Conservation (phyloP, 2,888 invertebrate genomes). For the Escarpia spicata region DNA sequence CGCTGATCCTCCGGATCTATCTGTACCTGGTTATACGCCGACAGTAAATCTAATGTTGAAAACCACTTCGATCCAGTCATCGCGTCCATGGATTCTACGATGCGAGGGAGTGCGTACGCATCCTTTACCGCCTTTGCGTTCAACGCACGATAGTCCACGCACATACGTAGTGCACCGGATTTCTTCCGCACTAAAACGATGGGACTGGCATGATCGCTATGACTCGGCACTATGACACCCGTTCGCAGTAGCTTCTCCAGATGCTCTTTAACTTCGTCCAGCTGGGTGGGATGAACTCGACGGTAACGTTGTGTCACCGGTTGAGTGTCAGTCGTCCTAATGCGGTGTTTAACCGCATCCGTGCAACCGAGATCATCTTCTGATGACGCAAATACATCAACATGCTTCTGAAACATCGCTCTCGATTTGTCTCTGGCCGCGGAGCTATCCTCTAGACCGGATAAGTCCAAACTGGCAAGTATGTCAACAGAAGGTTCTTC, state of each 20-base stretch:
- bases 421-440: too few species aligned
- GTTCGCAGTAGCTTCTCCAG: conserved; percentile 6
- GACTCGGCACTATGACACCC: not conserved
- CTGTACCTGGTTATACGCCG: conserved; percentile 40
- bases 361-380: not conserved
- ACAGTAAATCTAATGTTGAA: conserved; percentile 38
- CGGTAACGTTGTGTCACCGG: not conserved
- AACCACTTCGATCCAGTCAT: conserved; percentile 37
- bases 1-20: conserved; percentile 33
- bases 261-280: not conserved
- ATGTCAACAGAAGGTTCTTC: too few species aligned
- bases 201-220: not conserved
- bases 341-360: not conserved
- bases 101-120: conserved; percentile 32
- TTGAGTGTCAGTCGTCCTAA: not conserved
- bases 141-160: not conserved
- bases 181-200: conserved; percentile 13
- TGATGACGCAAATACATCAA: not conserved
- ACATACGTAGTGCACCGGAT: not conserved
- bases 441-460: too few species aligned
- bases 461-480: too few species aligned
- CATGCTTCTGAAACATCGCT: not conserved
- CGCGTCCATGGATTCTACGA: conserved; percentile 36
- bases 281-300: not conserved
- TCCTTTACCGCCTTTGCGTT: conserved; percentile 24